Base-by-base conservation (phyloP, 2,888 invertebrate species). In the Dexiosoma caninum region DNA sequence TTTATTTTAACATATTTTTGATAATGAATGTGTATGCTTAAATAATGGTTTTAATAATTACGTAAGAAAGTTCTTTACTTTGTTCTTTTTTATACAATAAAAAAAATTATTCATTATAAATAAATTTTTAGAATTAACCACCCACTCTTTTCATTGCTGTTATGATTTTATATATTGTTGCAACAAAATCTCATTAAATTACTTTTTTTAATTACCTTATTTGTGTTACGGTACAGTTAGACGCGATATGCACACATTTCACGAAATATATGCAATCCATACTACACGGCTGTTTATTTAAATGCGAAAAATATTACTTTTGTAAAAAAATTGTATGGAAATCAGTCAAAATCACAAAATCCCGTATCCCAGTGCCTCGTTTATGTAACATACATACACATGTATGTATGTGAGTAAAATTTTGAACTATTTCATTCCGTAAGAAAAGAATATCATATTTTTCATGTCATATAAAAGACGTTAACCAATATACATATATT, bases 21-120 rank as follows among this genome's bases (percentile, higher is more conserved):
- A 40, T 75, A 49, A 59, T 53, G 23, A 62, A 62, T 75, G 64
- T 75, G 57, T 57, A 66, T 75, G 46, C 49, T 51, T 66, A 21
- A 27, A 12, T 55, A 44, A 23, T 42, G 1, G 1, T 57, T 55
- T 66, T 23, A 44, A 42, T 53, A 42, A 71, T 16, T 37, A 30
- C 5, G 35, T 53, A 30, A 27, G 27, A 27, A 27, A 27, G 6
- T 27, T 3, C 6, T 6, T 27, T 27, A 6, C 27, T 27, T 35
- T 64, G 0, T 55, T 35, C 6, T 19, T 23, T 16, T 64, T 16
- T 44, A 12, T 49, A 30, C 37, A 42, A 66, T 55, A 74, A 23
- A 44, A 21, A 9, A 59, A 67, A 59, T 72, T 57, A 51, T 59
- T 59, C 27, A 49, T 75, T 59, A 49, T 40, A 57, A 30, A 12